Base-by-base conservation (phyloP, 2,888 invertebrate genomes). In the Anagyrus pseudococci region DNA sequence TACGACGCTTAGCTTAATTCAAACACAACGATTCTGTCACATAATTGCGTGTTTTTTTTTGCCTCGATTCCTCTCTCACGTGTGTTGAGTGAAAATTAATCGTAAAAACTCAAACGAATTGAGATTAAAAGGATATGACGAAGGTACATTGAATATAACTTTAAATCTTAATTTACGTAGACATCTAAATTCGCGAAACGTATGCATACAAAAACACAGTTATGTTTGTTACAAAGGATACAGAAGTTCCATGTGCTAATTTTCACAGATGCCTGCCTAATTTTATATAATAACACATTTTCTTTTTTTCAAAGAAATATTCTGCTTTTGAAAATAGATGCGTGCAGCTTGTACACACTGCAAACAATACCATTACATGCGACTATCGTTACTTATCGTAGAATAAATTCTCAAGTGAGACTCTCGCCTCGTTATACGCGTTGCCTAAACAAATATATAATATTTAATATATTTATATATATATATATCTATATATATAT, bases 261-360 rank as follows among this genome's bases (percentile, higher is more conserved):
- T 58, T 62, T 66, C 58, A 65, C 56, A 59, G 63, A 67, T 62
- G 37, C 54, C n/a, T n/a, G n/a, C n/a, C n/a, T n/a, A n/a, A n/a
- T n/a, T n/a, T n/a, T n/a, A n/a, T n/a, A n/a, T n/a, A n/a, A n/a
- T n/a, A n/a, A n/a, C n/a, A n/a, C n/a, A n/a, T n/a, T n/a, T n/a
- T n/a, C n/a, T n/a, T n/a, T n/a, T n/a, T n/a, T n/a, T n/a, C n/a
- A n/a, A n/a, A n/a, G n/a, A n/a, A n/a, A n/a, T n/a, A n/a, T n/a
- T n/a, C n/a, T n/a, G n/a, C n/a, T n/a, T n/a, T n/a, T n/a, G n/a
- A n/a, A n/a, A n/a, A n/a, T n/a, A n/a, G n/a, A n/a, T n/a, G n/a
- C n/a, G n/a, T n/a, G n/a, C n/a, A n/a, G n/a, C n/a, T n/a, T n/a
- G n/a, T n/a, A n/a, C n/a, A n/a, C n/a, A 33, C 48, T 10, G 56